Evolutionary conservation across 2,113 vertebrate genomes (phyloP), one percentile per base, ranked within the genome.

Genomic region (Aplodontia rufa): DNA sequence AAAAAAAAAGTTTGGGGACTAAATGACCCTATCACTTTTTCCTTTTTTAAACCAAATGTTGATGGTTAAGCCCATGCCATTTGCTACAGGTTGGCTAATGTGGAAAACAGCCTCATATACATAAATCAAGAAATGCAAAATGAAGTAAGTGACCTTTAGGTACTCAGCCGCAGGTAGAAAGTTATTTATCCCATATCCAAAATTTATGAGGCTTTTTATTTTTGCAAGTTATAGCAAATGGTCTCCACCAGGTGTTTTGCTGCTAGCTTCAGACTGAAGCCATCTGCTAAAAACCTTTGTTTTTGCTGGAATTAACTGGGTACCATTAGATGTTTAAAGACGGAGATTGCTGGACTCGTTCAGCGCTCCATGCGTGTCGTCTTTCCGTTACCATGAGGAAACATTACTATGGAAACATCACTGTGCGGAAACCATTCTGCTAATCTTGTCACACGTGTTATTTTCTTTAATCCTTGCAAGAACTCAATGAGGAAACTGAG

Each of bases 151-250:
- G 14, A 74, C 95, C 66, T 97, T 96, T 95, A 55, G 92, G 42
- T 82, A 62, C 22, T 32, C 55, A 40, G 51, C 94, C 55, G 0
- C 11, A 62, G 87, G 7, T 91, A 84, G 86, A 68, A 86, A 94
- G 40, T 97, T 96, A 80, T 95, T 94, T 75, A 84, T 91, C 93
- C 55, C 83, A 58, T 53, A 87, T 76, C 75, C 87, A 84, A 83
- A 95, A 96, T 94, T 94, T 97, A 96, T 90, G 93, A 97, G 79
- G 72, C 72, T 93, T 96, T 96, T 98, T 93, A 90, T 96, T 97
- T 96, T 89, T 74, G 79, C 58, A 68, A 68, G 69, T 92, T 97
- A 71, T 87, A n/a, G 16, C 87, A 95, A 93, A 96, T 85, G 53
- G 76, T 94, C 76, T 95, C 96, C 1, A 94, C 87, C 95, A 97